Evolutionary conservation across 2,888 invertebrate species (phyloP).

Genomic region (Ochropacha duplaris): DNA sequence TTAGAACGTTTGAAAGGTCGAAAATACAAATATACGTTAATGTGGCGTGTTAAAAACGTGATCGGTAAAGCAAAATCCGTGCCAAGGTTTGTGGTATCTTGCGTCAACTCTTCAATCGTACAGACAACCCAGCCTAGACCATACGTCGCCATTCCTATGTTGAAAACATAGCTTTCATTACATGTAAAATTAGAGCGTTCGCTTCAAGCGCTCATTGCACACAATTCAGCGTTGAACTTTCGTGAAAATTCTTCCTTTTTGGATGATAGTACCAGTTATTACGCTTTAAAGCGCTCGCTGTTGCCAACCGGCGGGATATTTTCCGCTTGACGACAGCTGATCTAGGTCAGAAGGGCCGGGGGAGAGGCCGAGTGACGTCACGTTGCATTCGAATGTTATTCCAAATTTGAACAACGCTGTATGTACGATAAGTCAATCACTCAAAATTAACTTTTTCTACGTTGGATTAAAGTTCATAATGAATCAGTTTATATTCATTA

Average conservation of each 20-base stretch:
- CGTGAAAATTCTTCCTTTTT: background rate
- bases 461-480: constrained; percentile 37
- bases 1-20: background rate
- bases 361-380: constrained; percentile 58
- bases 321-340: constrained; percentile 64
- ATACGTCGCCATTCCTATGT: constrained; percentile 41
- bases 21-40: constrained; percentile 19
- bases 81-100: constrained; percentile 57
- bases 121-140: constrained; percentile 45
- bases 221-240: background rate
- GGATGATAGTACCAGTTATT: background rate
- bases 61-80: constrained; percentile 39
- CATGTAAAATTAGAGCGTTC: constrained; percentile 19
- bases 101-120: constrained; percentile 41
- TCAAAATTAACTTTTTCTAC: constrained; percentile 24
- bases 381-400: constrained; percentile 55
- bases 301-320: constrained; percentile 23
- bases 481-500: constrained; percentile 11
- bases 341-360: constrained; percentile 68
- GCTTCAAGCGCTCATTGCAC: background rate
- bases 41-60: constrained; percentile 36
- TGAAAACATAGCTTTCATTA: constrained; percentile 6
- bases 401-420: constrained; percentile 33
- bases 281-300: constrained; percentile 3
- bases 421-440: constrained; percentile 18